Evolutionary conservation across 2,888 invertebrate genomes (phyloP).

Genomic region (Piscicola geometra): DNA sequence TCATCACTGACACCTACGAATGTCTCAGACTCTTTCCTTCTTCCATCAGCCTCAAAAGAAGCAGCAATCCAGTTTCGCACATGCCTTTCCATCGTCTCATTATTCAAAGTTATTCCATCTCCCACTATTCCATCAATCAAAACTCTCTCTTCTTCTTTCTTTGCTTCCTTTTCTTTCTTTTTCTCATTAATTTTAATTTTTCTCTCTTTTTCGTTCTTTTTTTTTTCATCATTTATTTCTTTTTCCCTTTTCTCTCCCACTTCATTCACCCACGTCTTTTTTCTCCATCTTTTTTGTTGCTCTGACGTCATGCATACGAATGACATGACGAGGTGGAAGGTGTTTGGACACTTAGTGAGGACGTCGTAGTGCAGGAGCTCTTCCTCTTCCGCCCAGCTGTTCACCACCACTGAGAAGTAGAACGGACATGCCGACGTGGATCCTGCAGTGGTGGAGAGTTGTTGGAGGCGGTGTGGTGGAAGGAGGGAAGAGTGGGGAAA

Average conservation of each 20-base stretch:
- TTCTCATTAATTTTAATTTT: neutral
- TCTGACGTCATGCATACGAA: slow-evolving; percentile 8
- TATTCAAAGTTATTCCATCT: too few species aligned
- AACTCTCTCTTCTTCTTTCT: neutral
- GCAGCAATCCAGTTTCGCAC: too few species aligned
- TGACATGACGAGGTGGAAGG: neutral
- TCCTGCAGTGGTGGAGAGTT: neutral
- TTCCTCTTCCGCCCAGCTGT: slow-evolving; percentile 26
- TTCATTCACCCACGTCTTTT: too few species aligned
- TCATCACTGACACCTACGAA: too few species aligned
- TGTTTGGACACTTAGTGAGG: slow-evolving; percentile 18
- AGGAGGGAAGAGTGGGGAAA: too few species aligned
- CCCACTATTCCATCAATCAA: neutral
- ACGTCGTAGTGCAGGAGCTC: slow-evolving; percentile 24
- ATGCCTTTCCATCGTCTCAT: too few species aligned
- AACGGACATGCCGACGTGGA: slow-evolving; percentile 3
- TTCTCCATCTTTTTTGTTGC: neutral
- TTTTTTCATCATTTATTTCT: too few species aligned
- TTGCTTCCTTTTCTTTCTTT: neutral
- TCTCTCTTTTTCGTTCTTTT: too few species aligned
- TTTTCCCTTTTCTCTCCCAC: too few species aligned
- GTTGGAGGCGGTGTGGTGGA: too few species aligned
- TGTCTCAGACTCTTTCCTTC: too few species aligned
- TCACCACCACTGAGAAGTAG: slow-evolving; percentile 15
- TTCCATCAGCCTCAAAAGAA: too few species aligned